Evolutionary conservation across 2,888 invertebrate species (phyloP), one percentile per base, ranked within the genome.

Genomic region (Watsonalla binaria): DNA sequence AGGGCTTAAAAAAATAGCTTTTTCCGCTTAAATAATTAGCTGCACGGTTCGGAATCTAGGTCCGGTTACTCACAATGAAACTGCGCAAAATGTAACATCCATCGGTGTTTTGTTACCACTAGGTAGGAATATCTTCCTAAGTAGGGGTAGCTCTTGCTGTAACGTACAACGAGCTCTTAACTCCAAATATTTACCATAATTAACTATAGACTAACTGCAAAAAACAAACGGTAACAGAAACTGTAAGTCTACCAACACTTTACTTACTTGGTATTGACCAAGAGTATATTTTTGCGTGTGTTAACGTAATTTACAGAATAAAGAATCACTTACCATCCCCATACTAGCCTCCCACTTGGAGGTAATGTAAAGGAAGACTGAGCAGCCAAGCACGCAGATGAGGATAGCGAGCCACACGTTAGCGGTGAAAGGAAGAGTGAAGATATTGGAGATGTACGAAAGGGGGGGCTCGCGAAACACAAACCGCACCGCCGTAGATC

Each of bases 391-490:
- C 0, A 92, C 82, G 50, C 93, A 84, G 0, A 90, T 78, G 8
- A 90, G 84, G 47, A 92, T 88, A 0, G 92, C 91, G 46, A 93
- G 65, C 95, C 95, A 95, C 0, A 95, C 94, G 0, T 84, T 80
- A 0, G 79, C 84, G 2, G 92, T 90, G 76, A 95, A 95, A 0
- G 95, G 94, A 2, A 94, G 74, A 0, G 92, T 82, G 76, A 94
- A 95, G 65, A 95, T 92, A 63, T 95, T 95, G 50, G 92, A 90
- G 5, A 94, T 89, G 53, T 92, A 91, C 0, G 94, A 93, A 0
- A 94, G 84, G 0, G 94, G 92, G 0, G 95, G 94, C 58, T 93
- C 92, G 0, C 93, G 89, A 79, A 94, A 94, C 24, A 95, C 87
- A 66, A 95, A 93, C 35, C 89, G 86, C 0, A 92, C 89, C 0